Percentiles rank a stretch among this genome's conserved stretches.
phyloP scores from a whole-genome alignment of 2,797 vertebrate species.

The Vireo griseus region DNA sequence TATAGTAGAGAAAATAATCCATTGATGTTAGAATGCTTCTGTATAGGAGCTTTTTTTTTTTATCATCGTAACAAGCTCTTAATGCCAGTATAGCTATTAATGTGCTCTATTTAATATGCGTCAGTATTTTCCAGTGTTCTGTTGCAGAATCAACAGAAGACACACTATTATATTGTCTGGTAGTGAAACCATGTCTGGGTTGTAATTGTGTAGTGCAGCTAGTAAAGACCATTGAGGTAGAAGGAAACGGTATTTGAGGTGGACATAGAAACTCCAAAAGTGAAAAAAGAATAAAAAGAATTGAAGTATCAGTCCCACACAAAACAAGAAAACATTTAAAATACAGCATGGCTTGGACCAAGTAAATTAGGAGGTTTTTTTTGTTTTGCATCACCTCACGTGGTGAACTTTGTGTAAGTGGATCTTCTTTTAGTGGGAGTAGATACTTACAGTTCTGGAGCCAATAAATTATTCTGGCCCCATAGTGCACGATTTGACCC shows the following conservation, averaged over 20 bases:
- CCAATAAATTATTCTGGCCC: neutral
- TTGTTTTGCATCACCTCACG: fast-evolving
- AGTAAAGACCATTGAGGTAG: neutral
- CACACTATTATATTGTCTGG: fast-evolving
- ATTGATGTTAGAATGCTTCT: neutral
- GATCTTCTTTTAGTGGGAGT: neutral
- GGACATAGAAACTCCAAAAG: neutral
- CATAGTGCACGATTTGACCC: neutral
- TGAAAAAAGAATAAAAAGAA: neutral
- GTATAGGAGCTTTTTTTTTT: neutral
- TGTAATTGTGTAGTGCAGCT: neutral
- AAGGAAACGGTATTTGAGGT: neutral
- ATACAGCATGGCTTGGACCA: neutral
- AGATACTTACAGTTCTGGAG: neutral
- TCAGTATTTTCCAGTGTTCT: neutral
- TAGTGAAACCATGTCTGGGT: neutral
- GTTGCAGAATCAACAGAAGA: neutral
- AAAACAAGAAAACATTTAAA: neutral
- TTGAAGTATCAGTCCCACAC: neutral
- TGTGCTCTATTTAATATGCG: neutral
- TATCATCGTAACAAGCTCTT: neutral
- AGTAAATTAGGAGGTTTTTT: neutral
- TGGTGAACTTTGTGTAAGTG: neutral
- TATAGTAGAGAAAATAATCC: neutral
- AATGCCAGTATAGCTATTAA: neutral